These are phyloP conservation scores for Salvelinus namaycush DNA, from an alignment of 2,113 vertebrate genomes.

Conservation along the genomic window DNA sequence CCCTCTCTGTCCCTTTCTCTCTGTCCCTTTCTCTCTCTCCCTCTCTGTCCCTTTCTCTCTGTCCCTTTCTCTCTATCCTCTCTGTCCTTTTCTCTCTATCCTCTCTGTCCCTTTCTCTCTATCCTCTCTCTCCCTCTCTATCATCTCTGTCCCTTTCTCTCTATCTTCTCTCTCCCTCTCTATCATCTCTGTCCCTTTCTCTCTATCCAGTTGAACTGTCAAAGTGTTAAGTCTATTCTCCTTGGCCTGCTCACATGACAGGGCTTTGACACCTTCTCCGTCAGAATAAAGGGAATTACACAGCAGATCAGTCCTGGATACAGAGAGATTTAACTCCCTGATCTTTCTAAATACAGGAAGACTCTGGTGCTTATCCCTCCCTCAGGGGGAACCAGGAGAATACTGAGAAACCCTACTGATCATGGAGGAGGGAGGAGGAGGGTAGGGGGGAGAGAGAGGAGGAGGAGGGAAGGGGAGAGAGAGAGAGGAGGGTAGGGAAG, in stretches of 20 bases:
- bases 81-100: neutral
- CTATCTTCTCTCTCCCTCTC: neutral
- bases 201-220: neutral
- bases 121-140: neutral
- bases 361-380: conserved; percentile 58
- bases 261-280: conserved; percentile 20
- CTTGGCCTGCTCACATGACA: neutral
- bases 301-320: conserved; percentile 62
- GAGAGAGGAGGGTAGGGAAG: too few relatives aligned
- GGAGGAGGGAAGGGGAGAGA: neutral
- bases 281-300: conserved; percentile 62
- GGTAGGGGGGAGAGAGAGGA: conserved; percentile 27
- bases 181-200: neutral
- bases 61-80: too few relatives aligned
- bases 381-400: conserved; percentile 45
- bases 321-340: conserved; percentile 66
- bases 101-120: too few relatives aligned
- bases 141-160: neutral
- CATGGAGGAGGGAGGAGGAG: too few relatives aligned
- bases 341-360: conserved; percentile 68
- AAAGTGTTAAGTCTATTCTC: neutral
- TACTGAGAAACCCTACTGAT: conserved; percentile 45
- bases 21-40: too few relatives aligned
- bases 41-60: too few relatives aligned
- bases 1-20: too few relatives aligned